Evolutionary conservation across 2,113 vertebrate species (phyloP).

Genomic region (Campylomormyrus numenius): DNA sequence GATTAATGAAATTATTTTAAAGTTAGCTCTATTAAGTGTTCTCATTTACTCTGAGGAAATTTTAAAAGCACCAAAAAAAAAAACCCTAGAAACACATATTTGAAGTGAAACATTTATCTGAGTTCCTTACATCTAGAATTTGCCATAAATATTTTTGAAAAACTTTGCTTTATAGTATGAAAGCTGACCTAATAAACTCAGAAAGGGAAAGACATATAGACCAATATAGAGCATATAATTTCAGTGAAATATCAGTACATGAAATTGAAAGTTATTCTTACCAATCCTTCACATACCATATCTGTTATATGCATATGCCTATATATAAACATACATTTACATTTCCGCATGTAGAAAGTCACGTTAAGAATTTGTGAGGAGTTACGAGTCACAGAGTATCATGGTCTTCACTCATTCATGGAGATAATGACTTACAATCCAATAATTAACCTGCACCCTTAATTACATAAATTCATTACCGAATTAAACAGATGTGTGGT

Average conservation of each 20-base stretch:
- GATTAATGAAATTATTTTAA: not conserved
- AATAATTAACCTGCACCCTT: not conserved
- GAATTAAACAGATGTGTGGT: not conserved
- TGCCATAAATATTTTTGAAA: not conserved
- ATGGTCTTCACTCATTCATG: not conserved
- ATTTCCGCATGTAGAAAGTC: slow-evolving; percentile 4
- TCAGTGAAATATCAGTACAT: not conserved
- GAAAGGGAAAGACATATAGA: not conserved
- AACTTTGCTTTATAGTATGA: not conserved
- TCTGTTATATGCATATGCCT: not conserved
- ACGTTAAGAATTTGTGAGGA: not conserved
- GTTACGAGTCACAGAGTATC: not conserved
- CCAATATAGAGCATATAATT: not conserved
- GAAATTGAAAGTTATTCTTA: not conserved
- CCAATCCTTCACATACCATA: not conserved
- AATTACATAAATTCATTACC: not conserved
- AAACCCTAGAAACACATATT: not conserved
- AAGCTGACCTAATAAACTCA: not conserved
- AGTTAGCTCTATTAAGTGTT: not conserved
- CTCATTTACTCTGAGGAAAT: not conserved
- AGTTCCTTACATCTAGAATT: not conserved
- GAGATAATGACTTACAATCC: not conserved
- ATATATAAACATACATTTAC: not conserved
- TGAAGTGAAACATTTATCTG: not conserved
- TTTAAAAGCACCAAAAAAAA: not conserved